A percentile compares a stretch with the other conserved stretches of the same genome.
Conservation (phyloP, 2,113 vertebrate species). For the Epinephelus fuscoguttatus region DNA sequence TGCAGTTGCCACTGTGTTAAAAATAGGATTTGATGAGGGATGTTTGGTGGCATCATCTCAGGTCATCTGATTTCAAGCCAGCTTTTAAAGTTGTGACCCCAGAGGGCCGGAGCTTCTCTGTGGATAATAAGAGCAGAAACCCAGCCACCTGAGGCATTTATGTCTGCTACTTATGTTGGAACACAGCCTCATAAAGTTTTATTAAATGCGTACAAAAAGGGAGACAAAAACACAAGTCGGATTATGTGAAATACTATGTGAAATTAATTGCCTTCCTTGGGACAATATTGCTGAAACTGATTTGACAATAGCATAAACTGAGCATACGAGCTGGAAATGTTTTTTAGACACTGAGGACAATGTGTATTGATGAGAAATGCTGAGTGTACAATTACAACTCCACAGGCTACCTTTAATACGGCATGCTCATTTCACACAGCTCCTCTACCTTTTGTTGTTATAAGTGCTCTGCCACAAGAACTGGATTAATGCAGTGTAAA, state of each 20-base stretch:
- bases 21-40: slow-evolving; percentile 50
- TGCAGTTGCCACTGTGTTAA: slow-evolving; percentile 11
- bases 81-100: slow-evolving; percentile 27
- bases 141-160: not conserved
- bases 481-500: not conserved
- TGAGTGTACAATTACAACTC: not conserved
- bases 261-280: slow-evolving; percentile 3
- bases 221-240: not conserved
- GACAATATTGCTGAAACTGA: slow-evolving; percentile 9
- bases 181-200: slow-evolving; percentile 1
- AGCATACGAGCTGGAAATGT: not conserved
- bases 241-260: not conserved
- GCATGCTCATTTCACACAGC: not conserved
- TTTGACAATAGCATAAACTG: not conserved
- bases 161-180: not conserved
- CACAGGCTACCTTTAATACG: not conserved
- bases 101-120: not conserved
- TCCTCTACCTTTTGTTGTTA: not conserved
- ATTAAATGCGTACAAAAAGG: not conserved
- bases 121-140: slow-evolving; percentile 1
- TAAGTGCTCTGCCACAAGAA: not conserved
- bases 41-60: slow-evolving; percentile 26
- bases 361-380: not conserved
- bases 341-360: not conserved
- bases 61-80: slow-evolving; percentile 39